Evolutionary conservation across 2,113 vertebrate genomes (phyloP), one percentile per base, ranked within the genome.

Genomic region (Ictalurus punctatus): DNA sequence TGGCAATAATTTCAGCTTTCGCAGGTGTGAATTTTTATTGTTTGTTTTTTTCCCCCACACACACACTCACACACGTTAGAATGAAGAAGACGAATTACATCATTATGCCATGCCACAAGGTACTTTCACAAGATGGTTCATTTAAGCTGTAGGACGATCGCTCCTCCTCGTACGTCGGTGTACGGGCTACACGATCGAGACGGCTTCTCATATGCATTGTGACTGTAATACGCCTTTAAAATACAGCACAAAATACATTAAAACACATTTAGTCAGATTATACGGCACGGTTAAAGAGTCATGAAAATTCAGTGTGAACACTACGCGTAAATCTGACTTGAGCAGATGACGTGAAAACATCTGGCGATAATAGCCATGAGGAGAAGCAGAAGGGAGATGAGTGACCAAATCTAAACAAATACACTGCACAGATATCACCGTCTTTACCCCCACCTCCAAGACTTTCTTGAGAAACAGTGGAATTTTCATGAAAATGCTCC

Each of bases 1-100:
- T 99, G 98, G 97, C 98, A 52, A 97, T 96, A 86, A 94, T 98
- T 89, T 96, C 97, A 58, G 96, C 98, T 44, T 96, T 97, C 93
- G 95, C 98, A 96, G 97, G 98, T 99, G 96, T 87, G 95, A 93
- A 83, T 79, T 83, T 71, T 34, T 69, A 8, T 30, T 69, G 23
- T 69, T 14, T 69, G 5, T 69, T 14, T 16, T 6, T 69, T 78
- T 40, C 40, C 40, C 40, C 40, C 40, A 44, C 40, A 44, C 40
- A 44, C 40, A 44, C 40, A 44, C 40, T 5, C 12, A 71, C 52
- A 81, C 10, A 76, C 25, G 16, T 44, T 17, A 52, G 63, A 69
- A 59, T 21, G 4, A 44, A 44, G 40, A 4, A 48, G 1, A n/a
- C n/a, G n/a, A 7, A 79, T 81, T 25, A 61, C 34, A 78, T 4